These are phyloP conservation scores for Callionymus lyra DNA, from an alignment of 2,113 vertebrate genomes.

Conservation along the genomic window DNA sequence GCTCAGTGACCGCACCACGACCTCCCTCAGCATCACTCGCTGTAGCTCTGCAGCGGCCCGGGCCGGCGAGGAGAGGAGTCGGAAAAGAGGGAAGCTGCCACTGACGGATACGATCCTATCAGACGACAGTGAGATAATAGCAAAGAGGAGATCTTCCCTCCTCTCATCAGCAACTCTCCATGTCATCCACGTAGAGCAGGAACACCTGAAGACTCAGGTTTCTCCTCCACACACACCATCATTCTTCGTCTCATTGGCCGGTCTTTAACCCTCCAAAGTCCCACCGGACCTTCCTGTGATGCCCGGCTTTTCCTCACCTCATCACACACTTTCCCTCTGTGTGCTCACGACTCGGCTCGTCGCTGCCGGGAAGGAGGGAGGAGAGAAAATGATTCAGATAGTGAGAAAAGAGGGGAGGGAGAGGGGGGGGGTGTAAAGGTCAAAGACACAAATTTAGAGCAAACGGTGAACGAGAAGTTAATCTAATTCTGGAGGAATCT, in stretches of 20 bases:
- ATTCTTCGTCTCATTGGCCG: background rate
- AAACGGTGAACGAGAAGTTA: background rate
- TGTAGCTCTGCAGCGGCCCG: background rate
- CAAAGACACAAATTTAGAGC: background rate
- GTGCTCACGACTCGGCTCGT: constrained; percentile 24
- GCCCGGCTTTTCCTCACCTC: constrained; percentile 14
- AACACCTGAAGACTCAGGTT: constrained; percentile 8
- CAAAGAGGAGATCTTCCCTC: background rate
- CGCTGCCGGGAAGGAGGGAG: constrained; percentile 22
- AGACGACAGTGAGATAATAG: constrained; percentile 15
- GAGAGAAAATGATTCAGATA: constrained; percentile 21
- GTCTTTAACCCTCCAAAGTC: constrained; percentile 18
- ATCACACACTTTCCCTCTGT: constrained; percentile 18
- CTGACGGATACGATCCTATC: constrained; percentile 20
- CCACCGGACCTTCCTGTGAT: constrained; percentile 25
- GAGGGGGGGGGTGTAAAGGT: constrained; percentile 20
- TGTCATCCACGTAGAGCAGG: no score
- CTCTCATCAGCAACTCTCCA: background rate
- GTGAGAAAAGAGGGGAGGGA: constrained; percentile 19
- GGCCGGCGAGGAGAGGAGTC: background rate
- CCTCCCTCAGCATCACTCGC: constrained; percentile 36
- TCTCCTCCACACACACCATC: no score
- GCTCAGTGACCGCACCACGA: constrained; percentile 63
- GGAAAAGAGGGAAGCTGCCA: constrained; percentile 7
- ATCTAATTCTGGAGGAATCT: no score